Conservation (phyloP, 2,797 vertebrate genomes). For the Muscicapa striata region DNA sequence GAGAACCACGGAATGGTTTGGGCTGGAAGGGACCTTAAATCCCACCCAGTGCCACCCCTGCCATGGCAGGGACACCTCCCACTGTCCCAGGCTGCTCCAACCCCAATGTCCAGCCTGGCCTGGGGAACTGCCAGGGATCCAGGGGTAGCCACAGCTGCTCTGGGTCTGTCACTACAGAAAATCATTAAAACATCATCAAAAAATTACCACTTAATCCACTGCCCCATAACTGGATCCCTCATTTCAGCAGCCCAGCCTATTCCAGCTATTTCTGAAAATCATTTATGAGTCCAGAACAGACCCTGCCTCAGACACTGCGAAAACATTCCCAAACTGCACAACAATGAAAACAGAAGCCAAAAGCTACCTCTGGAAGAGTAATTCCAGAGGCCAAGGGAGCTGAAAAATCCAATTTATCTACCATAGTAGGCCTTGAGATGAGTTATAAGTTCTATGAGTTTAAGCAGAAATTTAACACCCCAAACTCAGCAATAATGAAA, state of each 20-base stretch:
- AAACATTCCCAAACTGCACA: background rate
- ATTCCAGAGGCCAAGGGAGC: background rate
- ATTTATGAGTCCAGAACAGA: fast-evolving
- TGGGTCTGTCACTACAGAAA: background rate
- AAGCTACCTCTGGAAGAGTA: background rate
- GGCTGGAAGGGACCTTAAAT: background rate
- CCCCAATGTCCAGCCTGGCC: fast-evolving
- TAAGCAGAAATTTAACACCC: fast-evolving
- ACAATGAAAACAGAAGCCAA: background rate
- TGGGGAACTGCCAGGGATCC: fast-evolving
- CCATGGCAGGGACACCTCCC: background rate
- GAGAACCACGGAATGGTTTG: background rate
- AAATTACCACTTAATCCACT: background rate
- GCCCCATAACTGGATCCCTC: background rate
- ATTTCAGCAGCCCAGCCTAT: fast-evolving
- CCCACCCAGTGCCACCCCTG: fast-evolving
- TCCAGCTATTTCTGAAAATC: background rate
- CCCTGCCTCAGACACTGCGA: fast-evolving
- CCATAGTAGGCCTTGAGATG: fast-evolving
- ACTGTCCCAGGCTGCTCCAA: background rate
- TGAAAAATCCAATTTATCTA: background rate
- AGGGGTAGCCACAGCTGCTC: background rate
- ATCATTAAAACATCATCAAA: background rate
- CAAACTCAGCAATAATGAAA: background rate
- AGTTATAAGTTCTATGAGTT: background rate